These are phyloP conservation scores for Drosophila crucigera DNA, from an alignment of 2,888 invertebrate species.

Conservation along the genomic window DNA sequence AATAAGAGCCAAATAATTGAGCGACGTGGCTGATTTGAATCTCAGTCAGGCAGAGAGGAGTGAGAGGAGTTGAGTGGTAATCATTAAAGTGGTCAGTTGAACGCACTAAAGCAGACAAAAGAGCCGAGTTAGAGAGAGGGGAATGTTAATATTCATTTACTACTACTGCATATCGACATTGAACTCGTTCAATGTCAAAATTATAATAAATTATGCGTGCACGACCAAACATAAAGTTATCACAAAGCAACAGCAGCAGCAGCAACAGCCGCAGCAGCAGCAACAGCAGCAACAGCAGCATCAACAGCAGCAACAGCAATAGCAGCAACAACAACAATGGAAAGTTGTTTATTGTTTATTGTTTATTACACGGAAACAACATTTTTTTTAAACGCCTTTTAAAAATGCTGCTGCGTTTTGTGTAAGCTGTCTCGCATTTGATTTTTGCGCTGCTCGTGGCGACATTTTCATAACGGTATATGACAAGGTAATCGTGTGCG, in stretches of 20 bases:
- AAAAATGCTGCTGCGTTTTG: constrained; percentile 34
- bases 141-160: constrained; percentile 15
- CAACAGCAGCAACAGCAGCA: constrained; percentile 15
- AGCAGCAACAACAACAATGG: constrained; percentile 52
- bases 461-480: constrained; percentile 54
- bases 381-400: constrained; percentile 45
- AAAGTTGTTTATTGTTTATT: constrained; percentile 66
- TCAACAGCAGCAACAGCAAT: constrained; percentile 16
- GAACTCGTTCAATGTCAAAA: constrained; percentile 83
- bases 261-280: constrained; percentile 25
- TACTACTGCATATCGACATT: constrained; percentile 81
- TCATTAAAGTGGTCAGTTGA: constrained; percentile 36
- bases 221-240: constrained; percentile 25
- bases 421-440: constrained; percentile 23
- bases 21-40: constrained; percentile 64
- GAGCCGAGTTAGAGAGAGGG: constrained; percentile 7
- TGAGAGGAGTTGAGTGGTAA: not conserved
- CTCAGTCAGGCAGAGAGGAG: constrained; percentile 1
- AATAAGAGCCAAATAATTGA: constrained; percentile 66
- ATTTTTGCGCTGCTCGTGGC: constrained; percentile 37
- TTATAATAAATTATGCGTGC: constrained; percentile 80
- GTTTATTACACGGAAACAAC: constrained; percentile 78
- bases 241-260: constrained; percentile 41
- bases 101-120: constrained; percentile 50
- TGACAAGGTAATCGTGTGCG: constrained; percentile 43